Conservation (phyloP, 2,888 invertebrate species). For the Muschampia plurimacula region DNA sequence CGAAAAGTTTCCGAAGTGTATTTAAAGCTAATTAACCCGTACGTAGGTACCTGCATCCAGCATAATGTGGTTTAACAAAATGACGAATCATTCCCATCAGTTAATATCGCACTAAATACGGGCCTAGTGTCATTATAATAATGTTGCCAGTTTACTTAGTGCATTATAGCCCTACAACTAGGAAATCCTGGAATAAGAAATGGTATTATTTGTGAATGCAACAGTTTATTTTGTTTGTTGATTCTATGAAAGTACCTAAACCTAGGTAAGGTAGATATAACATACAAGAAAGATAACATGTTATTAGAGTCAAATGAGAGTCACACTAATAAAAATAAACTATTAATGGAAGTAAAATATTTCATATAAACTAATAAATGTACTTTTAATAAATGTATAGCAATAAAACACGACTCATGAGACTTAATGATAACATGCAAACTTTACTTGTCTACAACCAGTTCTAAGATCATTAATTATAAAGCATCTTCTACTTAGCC, state of each 20-base stretch:
- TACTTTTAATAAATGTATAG: slow-evolving; percentile 34
- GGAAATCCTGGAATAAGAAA: not conserved
- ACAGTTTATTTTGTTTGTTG: not conserved
- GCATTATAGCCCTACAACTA: not conserved
- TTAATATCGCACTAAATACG: too few relatives aligned
- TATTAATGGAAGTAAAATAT: slow-evolving; percentile 6
- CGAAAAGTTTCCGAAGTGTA: too few relatives aligned
- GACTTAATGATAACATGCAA: slow-evolving; percentile 50
- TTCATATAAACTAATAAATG: slow-evolving; percentile 30
- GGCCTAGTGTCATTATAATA: too few relatives aligned
- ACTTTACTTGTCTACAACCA: slow-evolving; percentile 47
- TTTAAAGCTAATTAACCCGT: too few relatives aligned
- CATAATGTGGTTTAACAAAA: too few relatives aligned
- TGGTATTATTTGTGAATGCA: not conserved
- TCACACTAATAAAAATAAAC: slow-evolving; percentile 13
- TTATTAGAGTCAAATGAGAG: not conserved
- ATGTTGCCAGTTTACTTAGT: too few relatives aligned
- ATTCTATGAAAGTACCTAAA: not conserved
- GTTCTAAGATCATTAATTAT: slow-evolving; percentile 50
- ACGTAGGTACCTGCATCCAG: too few relatives aligned
- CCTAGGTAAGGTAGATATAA: not conserved
- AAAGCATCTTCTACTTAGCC: slow-evolving; percentile 43
- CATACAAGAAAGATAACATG: not conserved
- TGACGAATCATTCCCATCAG: too few relatives aligned
- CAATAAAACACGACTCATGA: slow-evolving; percentile 36